phyloP scores from a whole-genome alignment of 2,888 invertebrate species.

The Xestoiulus laeticollis region DNA sequence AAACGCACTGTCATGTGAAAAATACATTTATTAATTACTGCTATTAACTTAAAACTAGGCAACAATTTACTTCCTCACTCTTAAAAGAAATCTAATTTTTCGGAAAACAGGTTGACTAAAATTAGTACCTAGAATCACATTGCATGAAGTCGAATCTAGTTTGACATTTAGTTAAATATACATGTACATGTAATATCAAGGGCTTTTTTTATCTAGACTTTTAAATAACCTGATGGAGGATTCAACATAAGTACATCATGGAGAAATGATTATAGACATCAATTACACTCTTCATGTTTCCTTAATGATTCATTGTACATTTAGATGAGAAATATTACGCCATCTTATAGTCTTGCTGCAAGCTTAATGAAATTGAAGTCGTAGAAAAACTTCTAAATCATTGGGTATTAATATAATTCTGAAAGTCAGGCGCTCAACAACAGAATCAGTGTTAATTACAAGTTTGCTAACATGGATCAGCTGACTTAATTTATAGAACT shows the following conservation, averaged over 20 bases:
- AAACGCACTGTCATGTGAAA: no score
- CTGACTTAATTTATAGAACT: background rate
- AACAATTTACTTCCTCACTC: no score
- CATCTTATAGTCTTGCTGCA: background rate
- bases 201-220: background rate
- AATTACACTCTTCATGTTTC: background rate
- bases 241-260: background rate
- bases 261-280: background rate
- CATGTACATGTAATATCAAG: background rate
- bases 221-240: background rate
- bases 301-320: background rate
- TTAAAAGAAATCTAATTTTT: no score
- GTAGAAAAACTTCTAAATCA: background rate
- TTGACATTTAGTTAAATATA: no score
- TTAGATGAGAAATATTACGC: background rate
- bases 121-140: no score
- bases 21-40: no score
- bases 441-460: background rate
- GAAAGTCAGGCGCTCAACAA: background rate
- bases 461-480: background rate
- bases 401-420: background rate
- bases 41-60: no score
- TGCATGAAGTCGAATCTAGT: no score
- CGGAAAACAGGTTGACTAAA: no score
- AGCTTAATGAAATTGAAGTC: background rate